Percentiles rank a stretch among this genome's conserved stretches.
These are phyloP conservation scores for Abrostola tripartita DNA, from an alignment of 2,888 invertebrate genomes.

Conservation along the genomic window DNA sequence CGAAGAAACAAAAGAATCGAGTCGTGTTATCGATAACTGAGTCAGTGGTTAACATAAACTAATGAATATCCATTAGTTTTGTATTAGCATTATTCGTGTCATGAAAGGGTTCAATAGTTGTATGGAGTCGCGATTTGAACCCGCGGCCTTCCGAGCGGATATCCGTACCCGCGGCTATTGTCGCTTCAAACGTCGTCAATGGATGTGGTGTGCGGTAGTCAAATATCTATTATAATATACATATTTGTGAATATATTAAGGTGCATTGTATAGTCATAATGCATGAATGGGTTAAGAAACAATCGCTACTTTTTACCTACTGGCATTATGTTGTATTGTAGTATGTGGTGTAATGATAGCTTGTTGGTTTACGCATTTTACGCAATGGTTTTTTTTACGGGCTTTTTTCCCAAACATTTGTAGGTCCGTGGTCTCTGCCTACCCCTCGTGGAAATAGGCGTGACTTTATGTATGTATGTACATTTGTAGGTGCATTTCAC, in stretches of 20 bases:
- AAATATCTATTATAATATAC: conserved; percentile 13
- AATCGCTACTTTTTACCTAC: too few relatives aligned
- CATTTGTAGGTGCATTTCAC: too few relatives aligned
- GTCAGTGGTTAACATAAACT: conserved; percentile 13
- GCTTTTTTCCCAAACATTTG: too few relatives aligned
- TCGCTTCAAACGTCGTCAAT: conserved; percentile 25
- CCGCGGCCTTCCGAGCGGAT: conserved; percentile 50
- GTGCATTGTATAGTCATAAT: neutral
- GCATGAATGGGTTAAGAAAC: neutral
- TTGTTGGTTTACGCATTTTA: too few relatives aligned
- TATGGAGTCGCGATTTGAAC: conserved; percentile 28
- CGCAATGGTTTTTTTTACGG: too few relatives aligned
- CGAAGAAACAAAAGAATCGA: too few relatives aligned
- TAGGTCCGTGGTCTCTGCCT: too few relatives aligned
- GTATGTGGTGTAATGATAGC: too few relatives aligned
- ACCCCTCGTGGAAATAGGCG: too few relatives aligned
- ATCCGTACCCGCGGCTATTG: conserved; percentile 51
- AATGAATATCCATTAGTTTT: conserved; percentile 43
- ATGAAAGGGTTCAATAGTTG: conserved; percentile 45
- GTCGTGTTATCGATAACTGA: neutral
- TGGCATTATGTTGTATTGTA: too few relatives aligned
- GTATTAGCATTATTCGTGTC: conserved; percentile 42
- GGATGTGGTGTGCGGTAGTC: conserved; percentile 19
- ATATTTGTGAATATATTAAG: neutral
- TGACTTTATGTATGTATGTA: too few relatives aligned